Conservation (phyloP, 1,140 invertebrate genomes). For the Drosophila sucinea region DNA sequence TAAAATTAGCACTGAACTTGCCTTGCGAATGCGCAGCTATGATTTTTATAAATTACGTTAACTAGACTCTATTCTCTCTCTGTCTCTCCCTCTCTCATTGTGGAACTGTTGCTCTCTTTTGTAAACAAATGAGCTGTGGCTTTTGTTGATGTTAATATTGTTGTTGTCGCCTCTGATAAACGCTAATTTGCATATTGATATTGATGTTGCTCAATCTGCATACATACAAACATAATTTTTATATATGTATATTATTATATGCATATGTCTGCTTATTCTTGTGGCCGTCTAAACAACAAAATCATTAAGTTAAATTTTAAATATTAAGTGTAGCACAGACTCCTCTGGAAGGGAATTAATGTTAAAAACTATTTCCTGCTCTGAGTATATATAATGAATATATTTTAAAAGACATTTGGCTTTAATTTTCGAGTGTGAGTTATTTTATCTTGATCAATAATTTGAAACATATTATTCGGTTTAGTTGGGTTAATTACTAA, state of each 20-base stretch:
- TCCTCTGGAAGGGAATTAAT: too few relatives aligned
- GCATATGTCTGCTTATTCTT: slow-evolving; percentile 11
- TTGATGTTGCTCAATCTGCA: slow-evolving; percentile 36
- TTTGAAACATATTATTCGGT: too few relatives aligned
- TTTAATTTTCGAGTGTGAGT: too few relatives aligned
- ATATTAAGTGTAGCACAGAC: background rate
- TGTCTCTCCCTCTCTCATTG: slow-evolving; percentile 44
- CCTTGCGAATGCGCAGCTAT: slow-evolving; percentile 64
- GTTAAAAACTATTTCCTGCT: too few relatives aligned
- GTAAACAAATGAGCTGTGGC: slow-evolving; percentile 63
- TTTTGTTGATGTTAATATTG: slow-evolving; percentile 38
- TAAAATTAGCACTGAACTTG: slow-evolving; percentile 78
- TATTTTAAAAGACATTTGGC: too few relatives aligned
- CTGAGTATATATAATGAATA: too few relatives aligned
- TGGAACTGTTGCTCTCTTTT: slow-evolving; percentile 37
- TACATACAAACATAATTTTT: slow-evolving; percentile 1
- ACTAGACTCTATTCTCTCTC: slow-evolving; percentile 34
- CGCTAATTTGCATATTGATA: slow-evolving; percentile 68
- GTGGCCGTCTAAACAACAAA: slow-evolving; percentile 11
- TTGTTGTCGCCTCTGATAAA: slow-evolving; percentile 61
- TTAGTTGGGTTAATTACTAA: too few relatives aligned
- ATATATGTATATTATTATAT: background rate
- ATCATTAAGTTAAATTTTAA: slow-evolving; percentile 12
- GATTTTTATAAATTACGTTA: slow-evolving; percentile 45
- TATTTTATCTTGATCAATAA: too few relatives aligned